Evolutionary conservation across 2,797 vertebrate species (phyloP).

Genomic region (Dicrostonyx torquatus): DNA sequence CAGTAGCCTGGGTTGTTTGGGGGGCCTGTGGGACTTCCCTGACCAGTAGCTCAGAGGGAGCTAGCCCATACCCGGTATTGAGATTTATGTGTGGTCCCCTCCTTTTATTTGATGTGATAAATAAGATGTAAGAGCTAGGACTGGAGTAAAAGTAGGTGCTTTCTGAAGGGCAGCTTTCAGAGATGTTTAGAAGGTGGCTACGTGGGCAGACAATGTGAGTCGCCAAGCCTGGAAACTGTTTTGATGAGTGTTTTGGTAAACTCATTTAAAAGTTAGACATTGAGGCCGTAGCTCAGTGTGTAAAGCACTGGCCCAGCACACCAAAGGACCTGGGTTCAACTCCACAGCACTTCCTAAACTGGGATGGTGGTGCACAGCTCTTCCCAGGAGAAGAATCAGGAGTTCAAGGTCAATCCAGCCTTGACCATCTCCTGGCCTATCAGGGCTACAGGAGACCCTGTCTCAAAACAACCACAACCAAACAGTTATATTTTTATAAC

Average conservation of each 20-base stretch:
- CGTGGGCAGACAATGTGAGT: background rate
- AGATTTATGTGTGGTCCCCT: background rate
- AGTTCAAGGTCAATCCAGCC: background rate
- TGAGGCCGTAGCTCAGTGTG: background rate
- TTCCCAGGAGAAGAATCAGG: background rate
- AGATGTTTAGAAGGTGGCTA: background rate
- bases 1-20: too few species aligned
- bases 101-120: background rate
- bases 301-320: background rate
- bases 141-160: background rate
- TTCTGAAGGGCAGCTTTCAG: slow-evolving; percentile 8
- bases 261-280: background rate
- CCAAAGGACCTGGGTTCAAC: background rate
- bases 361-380: background rate
- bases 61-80: too few species aligned
- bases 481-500: background rate
- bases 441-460: background rate
- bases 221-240: background rate
- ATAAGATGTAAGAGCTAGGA: background rate
- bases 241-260: slow-evolving; percentile 7
- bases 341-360: background rate
- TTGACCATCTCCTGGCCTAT: background rate
- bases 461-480: background rate
- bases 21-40: background rate
- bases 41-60: background rate